Base-by-base conservation (phyloP, 2,888 invertebrate species). In the Dorcus parallelipipedus region DNA sequence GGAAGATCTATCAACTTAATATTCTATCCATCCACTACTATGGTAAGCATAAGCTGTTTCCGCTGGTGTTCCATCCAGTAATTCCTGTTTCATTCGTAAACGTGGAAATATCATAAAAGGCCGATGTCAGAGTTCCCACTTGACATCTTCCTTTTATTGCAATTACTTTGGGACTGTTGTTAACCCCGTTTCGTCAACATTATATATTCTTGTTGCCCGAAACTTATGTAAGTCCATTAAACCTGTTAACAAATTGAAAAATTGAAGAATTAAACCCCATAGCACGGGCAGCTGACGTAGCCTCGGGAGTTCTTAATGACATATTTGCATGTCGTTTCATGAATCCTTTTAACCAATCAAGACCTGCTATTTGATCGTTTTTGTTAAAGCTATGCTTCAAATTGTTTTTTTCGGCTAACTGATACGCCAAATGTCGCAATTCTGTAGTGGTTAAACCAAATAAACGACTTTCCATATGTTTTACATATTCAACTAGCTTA, bases 231-330 rank as follows among this genome's bases (percentile, higher is more conserved):
- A 17, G 20, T 43, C n/a, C n/a, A 20, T 20, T 20, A 20, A 20
- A 20, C 20, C 20, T 20, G 20, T 20, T 20, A n/a, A 20, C 20
- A 48, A 51, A 8, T 51, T 17, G 20, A 56, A 51, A 9, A n/a
- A 10, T 23, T 53, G 14, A 14, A 14, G 14, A 14, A 14, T 14
- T 56, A 26, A 56, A 54, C 9, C 43, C 56, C 52, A 54, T 53
- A 10, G 56, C 56, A 9, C 56, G 52, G 10, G 50, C 54, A 14
- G 49, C 54, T 6, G 54, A 58, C 40, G 54, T 58, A 47, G 58
- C 58, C 49, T 57, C 58, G n/a, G 58, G 54, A 41, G 56, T 58
- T 40, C 54, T 57, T 52, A 58, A 17, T 7, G 23, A 48, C 48
- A 48, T 2, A 10, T 40, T 2, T 10, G 2, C 10, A 40, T 2